Evolutionary conservation across 2,888 invertebrate species (phyloP), one percentile per base, ranked within the genome.

Genomic region (Eremobia ochroleuca): DNA sequence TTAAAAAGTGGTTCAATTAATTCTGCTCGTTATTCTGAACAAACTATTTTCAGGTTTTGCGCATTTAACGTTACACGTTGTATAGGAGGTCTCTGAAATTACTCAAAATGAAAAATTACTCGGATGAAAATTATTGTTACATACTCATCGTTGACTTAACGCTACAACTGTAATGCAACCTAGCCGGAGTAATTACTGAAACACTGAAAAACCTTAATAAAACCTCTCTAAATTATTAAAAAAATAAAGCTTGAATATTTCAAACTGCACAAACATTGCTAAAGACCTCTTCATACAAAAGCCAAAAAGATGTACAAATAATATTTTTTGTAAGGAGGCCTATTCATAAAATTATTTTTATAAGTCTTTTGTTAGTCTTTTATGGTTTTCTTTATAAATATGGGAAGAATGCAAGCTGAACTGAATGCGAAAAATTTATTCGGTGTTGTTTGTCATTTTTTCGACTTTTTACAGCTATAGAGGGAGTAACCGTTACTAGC

Each of bases 321-420:
- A 49, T 73, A 18, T 69, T 65, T 81, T 78, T 73, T 70, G 40
- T 66, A 62, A 76, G 37, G 61, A 64, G 18, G 58, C 15, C 78
- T 75, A 76, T 86, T 86, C 87, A 84, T 68, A 74, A 82, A 77
- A 79, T 80, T 37, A 77, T 86, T 79, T 84, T 73, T 68, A 69
- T 82, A 75, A 86, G 68, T 34, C 87, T 82, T 82, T 86, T 82
- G 84, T 84, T 62, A 34, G 76, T 59, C 40, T 74, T 80, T 88
- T 77, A 80, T 70, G 70, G 75, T 81, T 71, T 81, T 72, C 76
- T 81, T 86, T 80, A 68, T 68, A 73, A 82, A 81, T 79, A 84
- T 88, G 52, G 49, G 68, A 52, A 84, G 82, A 82, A 84, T 78
- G 79, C 76, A 73, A 66, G 65, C 31, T 77, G 65, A 73, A 71